Base-by-base conservation (phyloP, 2,797 vertebrate species). In the Tiaroga cobitis region DNA sequence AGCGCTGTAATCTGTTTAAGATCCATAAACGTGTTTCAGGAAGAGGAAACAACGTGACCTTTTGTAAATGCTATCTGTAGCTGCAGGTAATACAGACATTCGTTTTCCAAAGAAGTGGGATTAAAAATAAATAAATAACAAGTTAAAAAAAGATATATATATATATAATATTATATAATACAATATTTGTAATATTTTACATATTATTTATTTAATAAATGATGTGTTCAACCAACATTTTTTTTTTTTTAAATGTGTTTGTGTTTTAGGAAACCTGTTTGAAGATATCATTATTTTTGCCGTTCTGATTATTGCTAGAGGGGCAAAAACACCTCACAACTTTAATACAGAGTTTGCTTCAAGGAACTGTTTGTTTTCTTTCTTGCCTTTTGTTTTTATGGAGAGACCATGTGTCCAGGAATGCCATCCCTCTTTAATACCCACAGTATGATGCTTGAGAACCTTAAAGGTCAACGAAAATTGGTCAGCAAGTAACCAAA, bases 1-100 rank as follows among this genome's bases (percentile, higher is more conserved):
- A 82, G 80, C 34, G 74, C n/a, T 84, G 63, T 86, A 89, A 89
- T 88, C 88, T 82, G 63, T 86, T 89, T 89, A 89, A 82, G 74
- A 86, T 76, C 86, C 84, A 86, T 86, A 86, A 89, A 85, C n/a
- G 67, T 86, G 85, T 86, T 86, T 81, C 69, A 80, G 69, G 81
- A 76, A 39, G 81, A 76, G 86, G 80, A 82, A 84, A 78, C 34
- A 19, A 37, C 51, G 19, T 89, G 88, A 89, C 88, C 88, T 89
- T 89, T 89, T 75, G 59, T n/a, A 74, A 86, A 89, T 84, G 83
- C 72, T 68, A 43, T 46, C 72, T 85, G 15, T 87, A 79, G 83
- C 56, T 84, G 86, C 21, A 81, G 79, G 82, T 46, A 82, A 51
- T 81, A 29, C 26, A 69, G 54, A 51, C 51, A 65, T 29, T 78